Evolutionary conservation across 2,113 vertebrate genomes (phyloP), one percentile per base, ranked within the genome.

Genomic region (Alosa alosa): DNA sequence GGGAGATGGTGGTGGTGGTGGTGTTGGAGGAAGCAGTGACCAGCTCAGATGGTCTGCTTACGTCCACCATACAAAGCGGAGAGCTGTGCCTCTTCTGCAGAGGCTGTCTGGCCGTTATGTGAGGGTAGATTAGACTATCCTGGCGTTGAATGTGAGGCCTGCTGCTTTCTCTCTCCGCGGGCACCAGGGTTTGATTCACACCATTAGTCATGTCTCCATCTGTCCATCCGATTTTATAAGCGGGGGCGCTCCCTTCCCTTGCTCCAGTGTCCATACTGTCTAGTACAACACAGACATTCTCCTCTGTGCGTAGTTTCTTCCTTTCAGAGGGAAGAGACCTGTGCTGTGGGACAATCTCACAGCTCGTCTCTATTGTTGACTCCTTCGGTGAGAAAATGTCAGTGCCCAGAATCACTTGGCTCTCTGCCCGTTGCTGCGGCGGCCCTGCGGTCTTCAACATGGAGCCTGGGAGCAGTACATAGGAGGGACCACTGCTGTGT

Each of bases 291-390:
- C 75, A 50, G 7, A 86, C 81, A 88, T 90, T 91, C 20, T 88
- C 89, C 22, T 96, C 95, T 1, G 97, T 97, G 91, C 95, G 96
- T 72, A 93, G 93, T 87, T 97, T 98, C 90, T 99, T 98, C 88
- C 96, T 96, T 84, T 97, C 96, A 0, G 96, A 96, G 18, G 96
- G 97, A 82, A 96, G 87, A 20, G 91, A 89, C 55, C 92, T 87
- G 7, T 89, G 83, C 78, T 86, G 31, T 0, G 82, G 86, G n/a
- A 87, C 86, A 85, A 46, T 90, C 44, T 85, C 84, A 18, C 46
- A 47, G 15, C 36, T 82, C 0, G 93, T 89, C 4, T 89, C 82
- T 0, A 1, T 57, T 7, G 55, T 84, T 78, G 68, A 50, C 1
- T 10, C 55, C 10, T 88, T 94, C 45, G 89, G 90, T 0, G 45